Conservation (phyloP, 2,113 vertebrate species). For the Murina feae region DNA sequence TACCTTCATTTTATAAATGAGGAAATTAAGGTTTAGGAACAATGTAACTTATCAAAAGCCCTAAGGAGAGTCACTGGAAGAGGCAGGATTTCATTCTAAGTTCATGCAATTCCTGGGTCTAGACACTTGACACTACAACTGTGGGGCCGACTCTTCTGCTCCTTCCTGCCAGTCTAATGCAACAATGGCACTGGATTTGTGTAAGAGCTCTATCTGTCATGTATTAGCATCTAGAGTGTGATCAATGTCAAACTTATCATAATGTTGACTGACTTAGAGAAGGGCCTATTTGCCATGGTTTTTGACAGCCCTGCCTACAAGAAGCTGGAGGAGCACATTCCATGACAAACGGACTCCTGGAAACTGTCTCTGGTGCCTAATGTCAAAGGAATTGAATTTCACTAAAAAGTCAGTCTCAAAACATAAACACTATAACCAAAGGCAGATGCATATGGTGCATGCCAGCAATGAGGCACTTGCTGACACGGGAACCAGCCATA, state of each 20-base stretch:
- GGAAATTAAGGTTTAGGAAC: background rate
- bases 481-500: background rate
- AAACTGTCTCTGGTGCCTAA: slow-evolving; percentile 11
- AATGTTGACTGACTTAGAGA: slow-evolving; percentile 32
- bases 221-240: background rate
- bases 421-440: slow-evolving; percentile 56
- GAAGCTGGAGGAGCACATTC: background rate
- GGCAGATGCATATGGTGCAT: slow-evolving; percentile 5
- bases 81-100: background rate
- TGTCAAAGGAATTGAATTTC: slow-evolving; percentile 70
- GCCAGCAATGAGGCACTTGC: slow-evolving; percentile 40
- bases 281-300: background rate
- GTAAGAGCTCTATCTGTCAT: too few species aligned
- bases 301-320: slow-evolving; percentile 33
- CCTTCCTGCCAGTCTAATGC: background rate
- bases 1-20: background rate
- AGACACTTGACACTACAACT: background rate
- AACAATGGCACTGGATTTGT: background rate
- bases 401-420: slow-evolving; percentile 54
- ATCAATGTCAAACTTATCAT: background rate
- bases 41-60: background rate
- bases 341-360: slow-evolving; percentile 59
- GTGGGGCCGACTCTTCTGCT: fast-evolving
- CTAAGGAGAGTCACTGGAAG: too few species aligned
- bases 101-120: background rate